Evolutionary conservation across 2,113 vertebrate genomes (phyloP).

Genomic region (Carassius carassius): DNA sequence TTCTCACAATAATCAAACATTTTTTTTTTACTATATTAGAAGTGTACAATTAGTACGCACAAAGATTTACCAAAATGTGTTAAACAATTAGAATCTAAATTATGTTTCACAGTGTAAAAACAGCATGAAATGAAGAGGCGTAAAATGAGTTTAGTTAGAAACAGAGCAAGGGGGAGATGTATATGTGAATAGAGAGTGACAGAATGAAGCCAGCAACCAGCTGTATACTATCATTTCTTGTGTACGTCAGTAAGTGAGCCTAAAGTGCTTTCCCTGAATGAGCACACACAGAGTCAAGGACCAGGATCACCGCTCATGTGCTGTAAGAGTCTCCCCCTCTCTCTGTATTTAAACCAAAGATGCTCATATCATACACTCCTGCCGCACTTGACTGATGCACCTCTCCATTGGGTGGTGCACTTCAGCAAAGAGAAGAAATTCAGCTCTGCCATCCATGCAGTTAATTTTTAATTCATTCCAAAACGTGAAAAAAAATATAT

Average conservation of each 20-base stretch:
- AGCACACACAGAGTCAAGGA: slow-evolving; percentile 35
- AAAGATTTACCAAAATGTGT: not conserved
- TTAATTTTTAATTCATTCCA: not conserved
- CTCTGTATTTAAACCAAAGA: slow-evolving; percentile 19
- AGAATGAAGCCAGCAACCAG: slow-evolving; percentile 23
- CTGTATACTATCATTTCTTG: slow-evolving; percentile 27
- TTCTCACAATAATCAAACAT: not conserved
- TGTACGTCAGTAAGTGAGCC: slow-evolving; percentile 8
- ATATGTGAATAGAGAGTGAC: not conserved
- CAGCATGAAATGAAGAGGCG: not conserved
- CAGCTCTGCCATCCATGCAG: not conserved
- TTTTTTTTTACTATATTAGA: not conserved
- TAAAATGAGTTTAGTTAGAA: not conserved
- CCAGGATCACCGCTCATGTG: slow-evolving; percentile 23
- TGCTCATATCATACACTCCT: not conserved
- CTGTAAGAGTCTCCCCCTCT: slow-evolving; percentile 14
- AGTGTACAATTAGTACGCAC: not conserved
- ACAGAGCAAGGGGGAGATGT: slow-evolving; percentile 1
- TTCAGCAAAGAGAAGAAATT: slow-evolving; percentile 28
- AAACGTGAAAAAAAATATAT: not conserved
- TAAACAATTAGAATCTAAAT: not conserved
- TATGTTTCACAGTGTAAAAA: not conserved
- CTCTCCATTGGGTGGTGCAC: slow-evolving; percentile 46
- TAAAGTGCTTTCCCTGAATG: slow-evolving; percentile 29
- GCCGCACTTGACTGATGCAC: not conserved